Evolutionary conservation across 2,797 vertebrate genomes (phyloP).

Genomic region (Poecilia wingei): DNA sequence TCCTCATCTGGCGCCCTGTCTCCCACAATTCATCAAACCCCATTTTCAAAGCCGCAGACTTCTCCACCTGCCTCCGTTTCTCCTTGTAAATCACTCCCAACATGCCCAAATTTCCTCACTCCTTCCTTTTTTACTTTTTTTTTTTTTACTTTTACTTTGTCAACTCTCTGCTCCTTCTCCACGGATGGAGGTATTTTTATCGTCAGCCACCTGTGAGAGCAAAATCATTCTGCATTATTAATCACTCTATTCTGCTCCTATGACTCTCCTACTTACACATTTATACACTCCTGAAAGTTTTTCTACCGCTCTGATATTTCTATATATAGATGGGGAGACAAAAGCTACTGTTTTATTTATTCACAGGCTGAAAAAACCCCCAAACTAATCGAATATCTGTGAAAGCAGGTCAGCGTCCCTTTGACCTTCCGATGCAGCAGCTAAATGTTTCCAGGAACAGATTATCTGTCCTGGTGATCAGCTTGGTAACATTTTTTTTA

Average conservation of each 20-base stretch:
- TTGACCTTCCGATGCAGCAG: neutral
- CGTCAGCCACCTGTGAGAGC: conserved; percentile 69
- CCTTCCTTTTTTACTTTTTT: neutral
- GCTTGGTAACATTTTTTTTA: neutral
- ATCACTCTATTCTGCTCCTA: conserved; percentile 45
- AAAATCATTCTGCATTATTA: conserved; percentile 75
- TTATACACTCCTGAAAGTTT: conserved; percentile 16
- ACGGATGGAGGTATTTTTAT: conserved; percentile 65
- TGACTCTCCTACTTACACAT: conserved; percentile 17
- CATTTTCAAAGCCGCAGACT: conserved; percentile 50
- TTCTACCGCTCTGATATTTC: neutral
- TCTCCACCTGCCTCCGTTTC: conserved; percentile 54
- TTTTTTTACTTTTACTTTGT: no score
- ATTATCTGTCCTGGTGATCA: neutral
- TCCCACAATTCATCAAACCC: conserved; percentile 61
- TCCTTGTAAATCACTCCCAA: conserved; percentile 9
- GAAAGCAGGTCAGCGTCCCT: neutral
- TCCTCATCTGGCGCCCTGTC: conserved; percentile 64
- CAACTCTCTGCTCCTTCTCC: conserved; percentile 14
- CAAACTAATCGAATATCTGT: neutral
- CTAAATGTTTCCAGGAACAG: neutral
- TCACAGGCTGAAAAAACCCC: neutral
- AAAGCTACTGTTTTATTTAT: neutral
- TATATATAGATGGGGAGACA: neutral
- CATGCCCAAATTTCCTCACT: conserved; percentile 24